Evolutionary conservation across 53 echinoderm and acorn worm genomes (phyloP), one percentile per base, ranked within the genome.

Genomic region (Mesocentrotus franciscanus): DNA sequence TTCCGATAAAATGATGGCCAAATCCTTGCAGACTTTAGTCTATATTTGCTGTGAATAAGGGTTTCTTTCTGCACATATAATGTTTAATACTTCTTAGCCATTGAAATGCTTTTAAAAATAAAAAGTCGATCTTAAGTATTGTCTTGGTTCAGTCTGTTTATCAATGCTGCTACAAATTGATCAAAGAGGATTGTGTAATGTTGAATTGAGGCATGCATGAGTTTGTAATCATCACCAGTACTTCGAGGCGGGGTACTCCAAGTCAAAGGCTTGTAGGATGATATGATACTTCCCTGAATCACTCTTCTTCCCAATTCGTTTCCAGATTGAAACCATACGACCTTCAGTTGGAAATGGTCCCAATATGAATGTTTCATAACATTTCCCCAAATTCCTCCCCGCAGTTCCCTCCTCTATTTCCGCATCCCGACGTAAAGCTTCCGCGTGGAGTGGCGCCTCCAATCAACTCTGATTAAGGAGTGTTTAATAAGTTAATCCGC

Each of bases 401-500:
- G 42, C 42, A 42, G 33, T 42, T 36, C 57, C 87, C 59, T 29
- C 87, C 87, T 58, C 20, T n/a, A 87, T 58, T 27, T 58, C 87
- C 81, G 36, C 22, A 42, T 42, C 20, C 81, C 8, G 81, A 36
- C 42, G 36, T 36, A 58, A 57, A n/a, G 87, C 58, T 87, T 87
- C 87, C 87, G 87, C 10, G 27, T 20, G 9, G 58, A 87, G 87
- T 87, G 58, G 87, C 29, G 87, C 87, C 87, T 59, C 58, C 13
- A 10, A 9, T 87, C 58, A 56, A 10, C 14, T 26, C 29, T n/a
- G 58, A 58, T 58, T 58, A 58, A 87, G 58, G 27, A 57, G 87
- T 87, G 87, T 58, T 57, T 57, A 58, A 87, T 58, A 59, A 87
- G 27, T 87, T 87, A 87, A 87, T 87, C 87, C 87, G 11, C 17